Evolutionary conservation across 2,888 invertebrate species (phyloP).

Genomic region (Helleia helle): DNA sequence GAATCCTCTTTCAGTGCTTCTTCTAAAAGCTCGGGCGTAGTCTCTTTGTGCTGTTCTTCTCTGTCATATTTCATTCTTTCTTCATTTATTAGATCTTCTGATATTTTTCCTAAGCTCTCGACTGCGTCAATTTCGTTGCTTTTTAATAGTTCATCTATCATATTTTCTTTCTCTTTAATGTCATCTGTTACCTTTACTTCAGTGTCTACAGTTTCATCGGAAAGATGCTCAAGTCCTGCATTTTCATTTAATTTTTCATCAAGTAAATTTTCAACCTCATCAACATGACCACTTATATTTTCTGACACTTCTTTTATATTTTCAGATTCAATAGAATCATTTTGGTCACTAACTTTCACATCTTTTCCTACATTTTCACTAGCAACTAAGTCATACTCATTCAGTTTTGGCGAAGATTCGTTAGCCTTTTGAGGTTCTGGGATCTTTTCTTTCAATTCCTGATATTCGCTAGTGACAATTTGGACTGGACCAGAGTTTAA

Average conservation of each 20-base stretch:
- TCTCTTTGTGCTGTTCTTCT: slow-evolving; percentile 28
- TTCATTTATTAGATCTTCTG: slow-evolving; percentile 44
- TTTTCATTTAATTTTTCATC: slow-evolving; percentile 4
- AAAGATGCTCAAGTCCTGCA: slow-evolving; percentile 8
- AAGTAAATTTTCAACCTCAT: neutral
- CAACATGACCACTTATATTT: slow-evolving; percentile 17
- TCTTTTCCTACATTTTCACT: neutral
- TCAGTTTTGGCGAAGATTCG: slow-evolving; percentile 18
- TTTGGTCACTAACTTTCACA: no score
- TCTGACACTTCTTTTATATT: slow-evolving; percentile 1
- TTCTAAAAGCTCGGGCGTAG: slow-evolving; percentile 49
- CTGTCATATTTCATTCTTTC: slow-evolving; percentile 28
- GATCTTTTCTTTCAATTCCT: slow-evolving; percentile 37
- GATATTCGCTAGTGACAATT: slow-evolving; percentile 55
- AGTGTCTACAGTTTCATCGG: neutral
- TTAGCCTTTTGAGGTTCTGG: slow-evolving; percentile 27
- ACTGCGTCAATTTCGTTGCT: slow-evolving; percentile 14
- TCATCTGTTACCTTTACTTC: slow-evolving; percentile 2
- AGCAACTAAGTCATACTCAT: slow-evolving; percentile 23
- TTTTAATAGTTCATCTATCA: slow-evolving; percentile 5
- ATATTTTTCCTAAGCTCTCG: slow-evolving; percentile 19
- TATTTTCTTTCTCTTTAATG: neutral
- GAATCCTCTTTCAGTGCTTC: slow-evolving; percentile 47
- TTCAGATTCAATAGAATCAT: slow-evolving; percentile 2
- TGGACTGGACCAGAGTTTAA: slow-evolving; percentile 54